phyloP scores from a whole-genome alignment of 92 coral and sea anemone species.

The Porites evermanni region DNA sequence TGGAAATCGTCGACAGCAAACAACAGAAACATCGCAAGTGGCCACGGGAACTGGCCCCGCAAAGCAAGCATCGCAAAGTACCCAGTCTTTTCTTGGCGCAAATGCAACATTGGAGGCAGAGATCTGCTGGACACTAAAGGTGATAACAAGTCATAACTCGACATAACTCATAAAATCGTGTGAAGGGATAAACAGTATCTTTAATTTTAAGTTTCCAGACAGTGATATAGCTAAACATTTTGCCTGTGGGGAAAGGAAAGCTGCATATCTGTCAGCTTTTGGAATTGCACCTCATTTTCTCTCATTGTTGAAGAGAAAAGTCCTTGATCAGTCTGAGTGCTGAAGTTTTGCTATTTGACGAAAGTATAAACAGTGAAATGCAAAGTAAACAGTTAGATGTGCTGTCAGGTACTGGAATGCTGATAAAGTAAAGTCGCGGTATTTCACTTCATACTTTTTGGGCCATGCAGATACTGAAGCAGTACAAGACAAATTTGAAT shows the following conservation, averaged over 20 bases:
- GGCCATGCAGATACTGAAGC: slow-evolving; percentile 61
- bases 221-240: slow-evolving; percentile 24
- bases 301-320: too few relatives aligned
- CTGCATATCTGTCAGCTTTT: slow-evolving; percentile 30
- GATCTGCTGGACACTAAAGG: slow-evolving; percentile 37
- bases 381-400: slow-evolving; percentile 57
- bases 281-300: slow-evolving; percentile 50
- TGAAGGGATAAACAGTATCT: slow-evolving; percentile 29
- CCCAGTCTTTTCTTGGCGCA: slow-evolving; percentile 8
- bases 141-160: slow-evolving; percentile 40
- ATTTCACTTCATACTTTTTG: slow-evolving; percentile 51
- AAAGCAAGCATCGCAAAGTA: slow-evolving; percentile 4
- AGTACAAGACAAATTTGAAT: slow-evolving; percentile 28
- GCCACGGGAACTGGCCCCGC: not conserved
- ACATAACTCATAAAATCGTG: slow-evolving; percentile 53
- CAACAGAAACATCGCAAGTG: slow-evolving; percentile 21
- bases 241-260: slow-evolving; percentile 38
- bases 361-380: slow-evolving; percentile 48
- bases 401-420: slow-evolving; percentile 51
- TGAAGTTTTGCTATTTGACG: too few relatives aligned
- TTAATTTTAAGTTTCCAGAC: slow-evolving; percentile 49
- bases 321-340: too few relatives aligned
- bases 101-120: slow-evolving; percentile 32
- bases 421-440: slow-evolving; percentile 34
- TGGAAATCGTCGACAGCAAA: slow-evolving; percentile 17